phyloP scores from a whole-genome alignment of 2,797 vertebrate genomes.

The Takifugu ocellatus region DNA sequence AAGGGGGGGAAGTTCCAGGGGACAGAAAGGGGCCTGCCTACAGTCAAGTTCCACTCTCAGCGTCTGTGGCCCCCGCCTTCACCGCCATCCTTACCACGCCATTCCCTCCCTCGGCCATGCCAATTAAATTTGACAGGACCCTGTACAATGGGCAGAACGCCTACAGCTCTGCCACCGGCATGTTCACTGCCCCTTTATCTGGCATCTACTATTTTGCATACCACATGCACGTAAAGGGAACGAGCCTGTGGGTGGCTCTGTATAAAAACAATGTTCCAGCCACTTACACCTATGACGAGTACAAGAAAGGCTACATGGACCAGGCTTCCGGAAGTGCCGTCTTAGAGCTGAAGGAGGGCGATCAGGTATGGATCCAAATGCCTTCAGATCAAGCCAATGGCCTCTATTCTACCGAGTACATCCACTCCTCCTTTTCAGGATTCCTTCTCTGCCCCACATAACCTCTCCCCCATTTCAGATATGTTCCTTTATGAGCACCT shows the following conservation, averaged over 20 bases:
- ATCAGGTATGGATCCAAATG: conserved; percentile 99
- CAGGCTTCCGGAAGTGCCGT: conserved; percentile 98
- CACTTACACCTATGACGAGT: conserved; percentile 98
- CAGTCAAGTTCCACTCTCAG: conserved; percentile 85
- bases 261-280: conserved; percentile 99
- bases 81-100: conserved; percentile 94
- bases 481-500: conserved; percentile 52
- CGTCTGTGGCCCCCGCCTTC: conserved; percentile 87
- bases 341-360: conserved; percentile 94
- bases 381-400: conserved; percentile 98
- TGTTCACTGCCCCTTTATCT: conserved; percentile 92
- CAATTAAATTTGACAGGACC: conserved; percentile 96
- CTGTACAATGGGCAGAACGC: conserved; percentile 96
- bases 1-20: conserved; percentile 84
- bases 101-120: conserved; percentile 94
- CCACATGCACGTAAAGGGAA: conserved; percentile 98
- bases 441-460: conserved; percentile 98
- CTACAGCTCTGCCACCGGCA: conserved; percentile 89
- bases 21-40: conserved; percentile 83
- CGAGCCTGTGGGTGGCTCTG: conserved; percentile 96
- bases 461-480: conserved; percentile 65
- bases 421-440: conserved; percentile 98
- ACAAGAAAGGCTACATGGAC: conserved; percentile 99
- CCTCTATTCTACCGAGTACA: conserved; percentile 97
- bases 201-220: conserved; percentile 98